These are phyloP conservation scores for Oncorhynchus tshawytscha DNA, from an alignment of 2,113 vertebrate species.

Conservation along the genomic window DNA sequence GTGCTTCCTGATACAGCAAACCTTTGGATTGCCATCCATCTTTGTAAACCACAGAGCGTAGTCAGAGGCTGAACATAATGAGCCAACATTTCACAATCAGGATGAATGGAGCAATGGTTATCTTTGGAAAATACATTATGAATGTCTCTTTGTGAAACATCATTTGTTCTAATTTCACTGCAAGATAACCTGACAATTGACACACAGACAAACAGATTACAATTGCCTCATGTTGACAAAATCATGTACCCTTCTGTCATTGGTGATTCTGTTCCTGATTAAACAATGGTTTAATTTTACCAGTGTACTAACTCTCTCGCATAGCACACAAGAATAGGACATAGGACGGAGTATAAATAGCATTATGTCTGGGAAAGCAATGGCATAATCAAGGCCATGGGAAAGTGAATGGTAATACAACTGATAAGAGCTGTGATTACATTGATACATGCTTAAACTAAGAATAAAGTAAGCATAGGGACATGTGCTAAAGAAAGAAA, in stretches of 20 bases:
- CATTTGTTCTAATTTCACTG: constrained; percentile 26
- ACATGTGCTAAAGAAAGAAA: no score
- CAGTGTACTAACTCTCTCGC: not conserved
- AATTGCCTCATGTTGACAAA: not conserved
- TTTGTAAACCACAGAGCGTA: constrained; percentile 25
- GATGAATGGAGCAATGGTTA: constrained; percentile 3
- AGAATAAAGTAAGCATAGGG: not conserved
- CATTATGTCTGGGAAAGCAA: no score
- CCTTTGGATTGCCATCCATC: constrained; percentile 8
- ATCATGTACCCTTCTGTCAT: not conserved
- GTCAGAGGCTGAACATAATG: constrained; percentile 31
- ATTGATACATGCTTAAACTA: not conserved
- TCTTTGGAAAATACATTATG: constrained; percentile 33
- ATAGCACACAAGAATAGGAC: not conserved
- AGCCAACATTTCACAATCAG: constrained; percentile 36
- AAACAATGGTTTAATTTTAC: not conserved
- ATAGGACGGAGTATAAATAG: not conserved
- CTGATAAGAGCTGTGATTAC: no score
- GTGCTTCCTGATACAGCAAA: constrained; percentile 1
- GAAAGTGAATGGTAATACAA: not conserved
- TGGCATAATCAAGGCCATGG: not conserved
- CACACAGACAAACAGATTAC: not conserved
- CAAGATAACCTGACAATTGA: constrained; percentile 1
- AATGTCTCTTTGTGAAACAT: constrained; percentile 21
- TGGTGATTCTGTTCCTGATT: not conserved